Evolutionary conservation across 2,888 invertebrate genomes (phyloP).

Genomic region (Allophyes oxyacanthae): DNA sequence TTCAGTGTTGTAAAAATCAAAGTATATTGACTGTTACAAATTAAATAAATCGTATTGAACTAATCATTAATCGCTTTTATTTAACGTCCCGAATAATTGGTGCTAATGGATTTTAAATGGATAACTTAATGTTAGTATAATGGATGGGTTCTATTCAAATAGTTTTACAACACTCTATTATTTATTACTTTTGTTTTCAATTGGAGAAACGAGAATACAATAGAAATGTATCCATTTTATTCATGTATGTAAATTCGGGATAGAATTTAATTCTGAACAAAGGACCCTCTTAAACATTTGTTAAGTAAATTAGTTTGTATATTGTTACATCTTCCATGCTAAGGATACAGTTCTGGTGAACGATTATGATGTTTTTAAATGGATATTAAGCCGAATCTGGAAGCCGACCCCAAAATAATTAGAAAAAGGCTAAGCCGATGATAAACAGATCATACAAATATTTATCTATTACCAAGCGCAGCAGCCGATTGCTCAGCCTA

Average conservation of each 20-base stretch:
- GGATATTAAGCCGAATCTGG: too few species aligned
- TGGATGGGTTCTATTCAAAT: conserved; percentile 32
- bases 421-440: too few species aligned
- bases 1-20: conserved; percentile 47
- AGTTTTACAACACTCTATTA: conserved; percentile 25
- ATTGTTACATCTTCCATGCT: neutral
- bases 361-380: too few species aligned
- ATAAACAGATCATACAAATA: too few species aligned
- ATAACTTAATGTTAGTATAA: conserved; percentile 47
- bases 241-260: conserved; percentile 24
- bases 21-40: conserved; percentile 50
- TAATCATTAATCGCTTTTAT: conserved; percentile 14
- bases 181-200: conserved; percentile 36
- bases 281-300: conserved; percentile 7
- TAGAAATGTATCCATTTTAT: conserved; percentile 6
- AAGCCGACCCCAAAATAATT: too few species aligned
- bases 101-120: conserved; percentile 40
- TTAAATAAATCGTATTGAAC: conserved; percentile 42
- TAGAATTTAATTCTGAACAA: conserved; percentile 15
- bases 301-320: conserved; percentile 7
- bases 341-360: too few species aligned
- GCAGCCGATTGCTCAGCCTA: too few species aligned
- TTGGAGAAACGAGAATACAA: conserved; percentile 10
- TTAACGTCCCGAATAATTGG: conserved; percentile 15
- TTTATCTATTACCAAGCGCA: too few species aligned